A percentile compares a stretch with the other conserved stretches of the same genome.
These are phyloP conservation scores for Zalophus californianus DNA, from an alignment of 2,797 vertebrate species.

Conservation along the genomic window DNA sequence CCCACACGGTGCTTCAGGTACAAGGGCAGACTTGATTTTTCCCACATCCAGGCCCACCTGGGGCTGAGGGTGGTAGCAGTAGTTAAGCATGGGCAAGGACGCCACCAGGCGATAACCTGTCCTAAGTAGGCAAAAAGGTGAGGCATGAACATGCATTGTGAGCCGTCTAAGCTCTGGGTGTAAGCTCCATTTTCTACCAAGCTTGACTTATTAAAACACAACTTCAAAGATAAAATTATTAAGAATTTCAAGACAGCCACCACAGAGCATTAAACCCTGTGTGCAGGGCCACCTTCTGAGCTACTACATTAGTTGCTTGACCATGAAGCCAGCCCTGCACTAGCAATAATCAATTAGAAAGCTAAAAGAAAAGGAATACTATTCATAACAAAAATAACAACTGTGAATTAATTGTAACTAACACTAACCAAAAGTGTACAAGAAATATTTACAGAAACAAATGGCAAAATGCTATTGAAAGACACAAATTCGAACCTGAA, in stretches of 20 bases:
- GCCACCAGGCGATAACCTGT: background rate
- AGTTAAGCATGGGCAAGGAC: background rate
- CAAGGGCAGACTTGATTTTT: background rate
- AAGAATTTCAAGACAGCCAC: background rate
- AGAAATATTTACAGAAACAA: constrained; percentile 10
- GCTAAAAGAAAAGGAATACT: background rate
- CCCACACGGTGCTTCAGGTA: background rate
- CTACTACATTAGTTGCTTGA: background rate
- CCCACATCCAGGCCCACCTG: background rate
- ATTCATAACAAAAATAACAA: background rate
- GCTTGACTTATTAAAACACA: background rate
- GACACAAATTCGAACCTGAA: background rate
- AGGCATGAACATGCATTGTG: background rate
- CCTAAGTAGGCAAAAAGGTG: background rate
- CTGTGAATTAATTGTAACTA: background rate
- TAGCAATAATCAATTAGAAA: constrained; percentile 2
- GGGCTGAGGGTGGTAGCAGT: background rate
- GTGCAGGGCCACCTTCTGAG: background rate
- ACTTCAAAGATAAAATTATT: constrained; percentile 1
- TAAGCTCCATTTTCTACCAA: background rate
- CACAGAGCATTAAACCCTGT: background rate
- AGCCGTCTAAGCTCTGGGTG: fast-evolving
- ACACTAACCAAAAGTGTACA: background rate
- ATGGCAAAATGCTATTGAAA: background rate
- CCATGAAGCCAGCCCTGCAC: background rate